A percentile compares a stretch with the other conserved stretches of the same genome.
Evolutionary conservation across 2,888 invertebrate genomes (phyloP).

Genomic region (Pilophorus perplexus): DNA sequence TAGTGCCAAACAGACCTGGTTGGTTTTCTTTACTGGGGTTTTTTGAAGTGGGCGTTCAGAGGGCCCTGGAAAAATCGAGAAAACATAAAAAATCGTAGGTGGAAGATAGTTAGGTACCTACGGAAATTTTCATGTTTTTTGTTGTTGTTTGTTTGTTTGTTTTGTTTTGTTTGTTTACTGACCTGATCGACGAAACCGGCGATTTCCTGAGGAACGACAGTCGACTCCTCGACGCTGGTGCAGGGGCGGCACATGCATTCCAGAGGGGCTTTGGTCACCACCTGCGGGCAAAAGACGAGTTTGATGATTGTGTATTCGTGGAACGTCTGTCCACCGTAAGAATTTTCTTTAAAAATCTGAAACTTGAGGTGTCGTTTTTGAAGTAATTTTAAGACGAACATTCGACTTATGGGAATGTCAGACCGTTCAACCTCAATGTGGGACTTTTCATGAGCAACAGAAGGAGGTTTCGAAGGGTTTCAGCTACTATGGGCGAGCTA

Average conservation of each 20-base stretch:
- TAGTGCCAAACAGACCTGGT: too few species aligned
- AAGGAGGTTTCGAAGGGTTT: too few species aligned
- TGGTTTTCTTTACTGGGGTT: conserved; percentile 24
- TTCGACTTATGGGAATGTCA: too few species aligned
- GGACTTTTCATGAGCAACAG: too few species aligned
- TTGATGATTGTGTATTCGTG: neutral
- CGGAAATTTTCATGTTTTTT: too few species aligned
- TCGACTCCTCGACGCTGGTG: conserved; percentile 81
- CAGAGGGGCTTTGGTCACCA: conserved; percentile 86
- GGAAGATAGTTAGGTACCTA: neutral
- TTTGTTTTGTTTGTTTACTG: neutral
- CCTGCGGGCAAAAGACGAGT: conserved; percentile 57
- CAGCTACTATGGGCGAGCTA: too few species aligned
- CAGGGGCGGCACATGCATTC: conserved; percentile 95
- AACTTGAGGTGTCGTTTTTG: too few species aligned
- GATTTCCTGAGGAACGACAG: conserved; percentile 85
- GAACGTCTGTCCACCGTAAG: too few species aligned
- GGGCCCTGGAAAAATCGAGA: neutral
- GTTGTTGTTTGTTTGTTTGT: too few species aligned
- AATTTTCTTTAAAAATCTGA: too few species aligned
- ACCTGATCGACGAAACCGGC: conserved; percentile 76
- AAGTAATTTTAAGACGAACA: too few species aligned
- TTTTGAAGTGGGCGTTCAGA: conserved; percentile 26
- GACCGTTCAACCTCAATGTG: too few species aligned
- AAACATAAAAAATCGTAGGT: neutral